These are phyloP conservation scores for Podiceps cristatus DNA, from an alignment of 2,113 vertebrate species.

Conservation along the genomic window DNA sequence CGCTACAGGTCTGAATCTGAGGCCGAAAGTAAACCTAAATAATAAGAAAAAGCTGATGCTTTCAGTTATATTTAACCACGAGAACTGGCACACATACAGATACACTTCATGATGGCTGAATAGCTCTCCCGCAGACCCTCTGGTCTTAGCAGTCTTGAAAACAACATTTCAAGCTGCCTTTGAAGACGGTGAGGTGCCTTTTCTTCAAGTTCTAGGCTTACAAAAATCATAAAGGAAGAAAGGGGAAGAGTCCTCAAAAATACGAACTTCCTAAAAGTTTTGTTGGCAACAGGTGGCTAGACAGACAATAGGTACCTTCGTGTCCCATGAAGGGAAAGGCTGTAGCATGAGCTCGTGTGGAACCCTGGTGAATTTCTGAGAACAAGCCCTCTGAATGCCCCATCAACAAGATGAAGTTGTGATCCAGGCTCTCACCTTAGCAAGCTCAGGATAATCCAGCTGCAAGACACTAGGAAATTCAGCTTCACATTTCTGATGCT, in stretches of 20 bases:
- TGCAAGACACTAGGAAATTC: neutral
- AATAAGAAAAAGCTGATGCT: neutral
- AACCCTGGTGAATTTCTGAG: neutral
- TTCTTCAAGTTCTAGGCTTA: neutral
- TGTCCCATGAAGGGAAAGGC: neutral
- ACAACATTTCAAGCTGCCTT: neutral
- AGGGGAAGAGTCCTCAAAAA: neutral
- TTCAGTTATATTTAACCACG: neutral
- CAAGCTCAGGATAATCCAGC: neutral
- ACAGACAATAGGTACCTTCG: neutral
- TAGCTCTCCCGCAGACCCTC: neutral
- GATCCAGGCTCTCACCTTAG: neutral
- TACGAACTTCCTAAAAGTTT: neutral
- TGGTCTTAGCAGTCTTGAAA: neutral
- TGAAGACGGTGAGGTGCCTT: accelerated
- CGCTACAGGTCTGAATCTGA: neutral
- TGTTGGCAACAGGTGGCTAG: neutral
- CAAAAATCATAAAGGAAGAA: neutral
- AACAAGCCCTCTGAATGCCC: neutral
- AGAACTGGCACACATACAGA: neutral
- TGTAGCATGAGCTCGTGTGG: neutral
- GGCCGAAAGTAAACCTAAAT: neutral
- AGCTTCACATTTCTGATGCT: neutral
- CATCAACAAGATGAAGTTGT: neutral
- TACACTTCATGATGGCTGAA: neutral